Evolutionary conservation across 2,888 invertebrate species (phyloP).

Genomic region (Caenorhabditis angaria): DNA sequence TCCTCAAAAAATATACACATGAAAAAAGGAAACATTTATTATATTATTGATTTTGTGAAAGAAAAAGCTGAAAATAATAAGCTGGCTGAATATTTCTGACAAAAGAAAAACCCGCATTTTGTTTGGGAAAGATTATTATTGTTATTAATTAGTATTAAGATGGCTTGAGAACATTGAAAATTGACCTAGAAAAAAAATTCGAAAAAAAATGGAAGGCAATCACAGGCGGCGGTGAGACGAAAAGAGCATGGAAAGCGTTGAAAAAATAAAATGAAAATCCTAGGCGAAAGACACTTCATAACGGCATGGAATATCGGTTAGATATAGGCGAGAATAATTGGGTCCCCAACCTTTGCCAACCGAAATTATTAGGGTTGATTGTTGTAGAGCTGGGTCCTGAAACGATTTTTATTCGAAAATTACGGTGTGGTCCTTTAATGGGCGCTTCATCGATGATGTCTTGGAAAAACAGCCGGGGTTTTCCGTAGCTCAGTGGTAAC

Average conservation of each 20-base stretch:
- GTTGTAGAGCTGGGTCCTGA: slow-evolving; percentile 48
- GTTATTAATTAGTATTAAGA: too few species aligned
- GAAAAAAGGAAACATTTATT: not conserved
- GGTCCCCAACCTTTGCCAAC: slow-evolving; percentile 69
- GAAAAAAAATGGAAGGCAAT: slow-evolving; percentile 9
- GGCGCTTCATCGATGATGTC: too few species aligned
- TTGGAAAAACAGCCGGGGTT: too few species aligned
- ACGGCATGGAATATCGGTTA: slow-evolving; percentile 67
- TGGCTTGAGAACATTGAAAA: too few species aligned
- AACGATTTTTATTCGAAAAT: slow-evolving; percentile 8
- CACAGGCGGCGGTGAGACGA: slow-evolving; percentile 8
- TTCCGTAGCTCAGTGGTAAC: too few species aligned
- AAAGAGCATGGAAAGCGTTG: not conserved
- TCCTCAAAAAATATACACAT: too few species aligned
- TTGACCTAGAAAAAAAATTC: not conserved
- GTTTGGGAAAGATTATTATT: too few species aligned
- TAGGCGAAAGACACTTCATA: slow-evolving; percentile 65
- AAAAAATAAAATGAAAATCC: slow-evolving; percentile 18
- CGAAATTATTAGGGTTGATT: slow-evolving; percentile 54
- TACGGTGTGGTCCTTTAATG: not conserved
- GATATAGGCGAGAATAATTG: slow-evolving; percentile 65
- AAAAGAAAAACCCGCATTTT: too few species aligned
- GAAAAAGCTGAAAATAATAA: too few species aligned
- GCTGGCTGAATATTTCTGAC: too few species aligned
- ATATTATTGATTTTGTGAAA: too few species aligned